These are phyloP conservation scores for Rhaphigaster nebulosa DNA, from an alignment of 2,888 invertebrate genomes.

Conservation along the genomic window DNA sequence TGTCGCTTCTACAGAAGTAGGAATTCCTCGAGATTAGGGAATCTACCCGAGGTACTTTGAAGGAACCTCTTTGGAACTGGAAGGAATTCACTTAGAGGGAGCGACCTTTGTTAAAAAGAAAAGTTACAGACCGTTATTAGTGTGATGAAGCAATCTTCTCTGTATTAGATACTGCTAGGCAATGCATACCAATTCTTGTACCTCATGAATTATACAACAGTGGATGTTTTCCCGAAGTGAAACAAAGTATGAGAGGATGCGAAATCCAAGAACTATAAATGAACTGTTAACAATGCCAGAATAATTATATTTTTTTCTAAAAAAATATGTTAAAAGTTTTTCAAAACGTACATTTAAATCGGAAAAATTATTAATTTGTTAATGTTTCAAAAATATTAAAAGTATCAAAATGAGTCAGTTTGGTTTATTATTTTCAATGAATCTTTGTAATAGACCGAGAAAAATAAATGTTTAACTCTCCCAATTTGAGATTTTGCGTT, in stretches of 20 bases:
- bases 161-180: not conserved
- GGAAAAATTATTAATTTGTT: too few species aligned
- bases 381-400: too few species aligned
- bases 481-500: too few species aligned
- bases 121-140: conserved; percentile 11
- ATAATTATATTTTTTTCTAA: not conserved
- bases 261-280: not conserved
- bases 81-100: conserved; percentile 1
- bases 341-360: too few species aligned
- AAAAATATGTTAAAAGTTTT: too few species aligned
- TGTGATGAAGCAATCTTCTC: not conserved
- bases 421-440: too few species aligned
- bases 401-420: too few species aligned
- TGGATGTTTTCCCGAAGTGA: not conserved
- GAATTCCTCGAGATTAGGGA: conserved; percentile 6
- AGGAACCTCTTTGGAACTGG: not conserved
- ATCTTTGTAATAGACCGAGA: too few species aligned
- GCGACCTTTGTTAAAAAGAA: conserved; percentile 9
- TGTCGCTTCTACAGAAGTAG: not conserved
- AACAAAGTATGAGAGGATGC: not conserved
- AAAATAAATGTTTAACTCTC: too few species aligned
- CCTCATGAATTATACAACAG: not conserved
- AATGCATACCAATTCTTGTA: conserved; percentile 18
- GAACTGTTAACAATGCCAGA: not conserved
- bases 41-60: not conserved